A percentile compares a stretch with the other conserved stretches of the same genome.
Evolutionary conservation across 2,888 invertebrate genomes (phyloP).

Genomic region (Tiliacea citrago): DNA sequence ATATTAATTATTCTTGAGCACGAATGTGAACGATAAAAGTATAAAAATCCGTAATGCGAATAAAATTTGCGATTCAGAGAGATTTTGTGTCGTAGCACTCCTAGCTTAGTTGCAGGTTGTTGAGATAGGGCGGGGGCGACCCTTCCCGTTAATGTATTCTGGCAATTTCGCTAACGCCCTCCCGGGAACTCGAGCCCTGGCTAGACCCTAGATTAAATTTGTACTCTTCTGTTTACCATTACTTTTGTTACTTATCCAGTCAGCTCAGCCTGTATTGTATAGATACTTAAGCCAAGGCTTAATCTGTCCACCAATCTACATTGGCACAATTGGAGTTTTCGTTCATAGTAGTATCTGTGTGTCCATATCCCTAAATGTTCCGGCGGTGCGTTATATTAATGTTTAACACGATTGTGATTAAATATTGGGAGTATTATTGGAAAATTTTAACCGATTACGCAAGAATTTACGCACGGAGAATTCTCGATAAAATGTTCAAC

Average conservation of each 20-base stretch:
- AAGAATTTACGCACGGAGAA: conserved; percentile 36
- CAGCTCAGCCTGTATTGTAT: conserved; percentile 62
- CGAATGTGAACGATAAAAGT: conserved; percentile 47
- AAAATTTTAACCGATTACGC: conserved; percentile 28
- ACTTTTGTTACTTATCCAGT: conserved; percentile 76
- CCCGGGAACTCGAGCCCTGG: conserved; percentile 74
- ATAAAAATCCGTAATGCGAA: conserved; percentile 56
- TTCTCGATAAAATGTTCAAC: conserved; percentile 28
- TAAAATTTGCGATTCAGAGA: conserved; percentile 74
- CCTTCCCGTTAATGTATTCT: conserved; percentile 86
- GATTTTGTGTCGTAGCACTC: conserved; percentile 71
- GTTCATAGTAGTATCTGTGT: conserved; percentile 25
- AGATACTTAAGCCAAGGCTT: conserved; percentile 51
- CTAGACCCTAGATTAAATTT: conserved; percentile 85
- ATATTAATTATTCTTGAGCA: conserved; percentile 60
- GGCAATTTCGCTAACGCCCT: conserved; percentile 82
- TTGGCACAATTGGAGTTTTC: conserved; percentile 29
- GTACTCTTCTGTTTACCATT: conserved; percentile 82
- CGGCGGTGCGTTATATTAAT: conserved; percentile 17
- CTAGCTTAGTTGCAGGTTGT: conserved; percentile 81
- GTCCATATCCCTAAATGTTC: conserved; percentile 25
- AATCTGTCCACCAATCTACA: conserved; percentile 55
- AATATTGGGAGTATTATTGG: conserved; percentile 39
- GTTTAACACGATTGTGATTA: conserved; percentile 37
- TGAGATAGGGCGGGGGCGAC: conserved; percentile 83